Base-by-base conservation (phyloP, 2,888 invertebrate species). In the Drosophila basisetae region DNA sequence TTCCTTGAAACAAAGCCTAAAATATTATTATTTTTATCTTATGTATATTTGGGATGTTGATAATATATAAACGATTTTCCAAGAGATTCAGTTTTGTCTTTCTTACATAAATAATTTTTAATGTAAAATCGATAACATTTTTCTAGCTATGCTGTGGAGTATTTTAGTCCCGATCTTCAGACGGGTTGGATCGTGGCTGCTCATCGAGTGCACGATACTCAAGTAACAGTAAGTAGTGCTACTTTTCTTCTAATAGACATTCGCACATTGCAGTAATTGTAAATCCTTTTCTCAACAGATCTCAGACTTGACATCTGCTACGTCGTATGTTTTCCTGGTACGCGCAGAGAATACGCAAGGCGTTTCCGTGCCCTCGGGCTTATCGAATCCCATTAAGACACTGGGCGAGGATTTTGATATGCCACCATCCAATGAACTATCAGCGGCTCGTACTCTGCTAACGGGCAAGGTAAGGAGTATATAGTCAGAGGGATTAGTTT, bases 261-360 rank as follows among this genome's bases (percentile, higher is more conserved):
- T 3, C 18, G 7, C 18, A 22, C 6, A 11, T 25, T 28, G 9
- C 10, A 18, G 16, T 41, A 47, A 5, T 4, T 4, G 4, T 2
- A 16, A 25, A 47, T 43, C 6, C 58, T 68, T n/a, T 39, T 4
- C 56, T 76, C 76, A 81, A 56, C 83, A 95, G 95, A 94, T 95
- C 52, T 94, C 93, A 31, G 95, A 96, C 86, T 94, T 98, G 78
- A 96, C 96, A 87, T 96, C 97, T 1, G 96, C 96, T 87, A 96
- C 97, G 53, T 95, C 96, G 39, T 98, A 98, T 93, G 95, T 97
- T 76, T 98, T 98, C 92, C 94, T 97, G 73, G 96, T 98, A 43
- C 95, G 96, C 62, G 97, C 98, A 0, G 96, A 97, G 94, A 98
- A 98, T 92, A 95, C 96, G 16, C 96, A 97, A 91, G 98, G 98